Evolutionary conservation across 92 coral and sea anemone species (phyloP), one percentile per base, ranked within the genome.

Genomic region (Metridium senile): DNA sequence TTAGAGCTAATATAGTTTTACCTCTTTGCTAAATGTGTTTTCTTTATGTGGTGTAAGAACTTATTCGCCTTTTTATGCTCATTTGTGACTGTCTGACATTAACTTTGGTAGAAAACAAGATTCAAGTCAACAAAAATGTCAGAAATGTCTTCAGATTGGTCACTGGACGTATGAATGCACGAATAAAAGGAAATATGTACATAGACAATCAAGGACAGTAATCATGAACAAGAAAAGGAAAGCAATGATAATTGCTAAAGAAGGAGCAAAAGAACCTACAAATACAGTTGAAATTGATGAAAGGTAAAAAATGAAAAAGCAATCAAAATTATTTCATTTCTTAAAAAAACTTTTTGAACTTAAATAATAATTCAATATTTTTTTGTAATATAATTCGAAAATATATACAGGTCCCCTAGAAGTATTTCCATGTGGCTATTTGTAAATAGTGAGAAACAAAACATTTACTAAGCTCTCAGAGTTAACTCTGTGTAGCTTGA

Each of bases 161-260:
- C 99, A 96, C 77, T 96, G 99, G 99, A 96, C 99, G 0, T 96
- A 96, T 65, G 98, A 96, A 64, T 96, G 99, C 49, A 87, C 66
- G 17, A 96, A 96, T 85, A 93, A 96, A 68, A 87, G 99, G 30
- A 96, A 96, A 66, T 96, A 96, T 61, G 78, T 96, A 30, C 98
- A 96, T 58, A 88, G 99, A 47, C 96, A 91, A 26, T 96, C 99
- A 28, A 79, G 99, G 46, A 96, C 99, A n/a, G 47, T 87, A 2
- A 82, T 96, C 16, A 89, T 96, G 78, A 96, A 93, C 71, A 96
- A 96, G 83, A 90, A 96, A 84, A 79, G 93, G 6, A 96, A 93
- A 45, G 74, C 86, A 11, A 33, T 75, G 84, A 56, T 80, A 31
- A 46, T 82, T 28, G 83, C 86, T 49, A 6, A 70, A 47, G 79